phyloP scores from a whole-genome alignment of 2,797 vertebrate genomes.

The Antennarius maculatus region DNA sequence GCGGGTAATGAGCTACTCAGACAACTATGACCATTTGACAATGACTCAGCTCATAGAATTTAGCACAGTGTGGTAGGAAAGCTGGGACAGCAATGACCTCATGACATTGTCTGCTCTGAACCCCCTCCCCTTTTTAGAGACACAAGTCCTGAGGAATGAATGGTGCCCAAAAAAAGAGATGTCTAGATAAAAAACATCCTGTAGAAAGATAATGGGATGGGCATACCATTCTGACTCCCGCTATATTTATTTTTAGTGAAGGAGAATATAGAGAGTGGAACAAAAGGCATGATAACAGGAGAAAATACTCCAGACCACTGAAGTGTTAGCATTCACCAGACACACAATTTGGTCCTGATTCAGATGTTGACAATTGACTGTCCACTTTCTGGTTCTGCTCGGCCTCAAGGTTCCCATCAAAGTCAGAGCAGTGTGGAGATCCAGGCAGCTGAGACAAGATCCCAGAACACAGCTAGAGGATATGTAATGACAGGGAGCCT shows the following conservation, averaged over 20 bases:
- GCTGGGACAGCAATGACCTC: conserved; percentile 63
- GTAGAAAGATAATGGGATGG: conserved; percentile 30
- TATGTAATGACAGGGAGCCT: conserved; percentile 44
- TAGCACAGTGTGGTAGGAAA: conserved; percentile 55
- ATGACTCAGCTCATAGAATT: conserved; percentile 70
- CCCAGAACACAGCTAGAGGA: conserved; percentile 15
- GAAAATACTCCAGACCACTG: too few species aligned
- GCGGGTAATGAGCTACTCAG: conserved; percentile 14
- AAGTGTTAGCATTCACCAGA: neutral
- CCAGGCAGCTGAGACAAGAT: conserved; percentile 17
- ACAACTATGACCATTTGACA: conserved; percentile 40
- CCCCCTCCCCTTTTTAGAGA: conserved; percentile 20
- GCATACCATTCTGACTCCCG: conserved; percentile 8
- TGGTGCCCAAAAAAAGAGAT: conserved; percentile 44
- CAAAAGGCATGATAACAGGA: neutral
- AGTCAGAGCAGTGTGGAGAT: conserved; percentile 18
- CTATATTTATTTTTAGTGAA: conserved; percentile 12
- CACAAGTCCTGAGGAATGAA: conserved; percentile 51
- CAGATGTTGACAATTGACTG: neutral
- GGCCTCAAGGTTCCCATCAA: neutral
- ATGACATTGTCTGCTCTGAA: conserved; percentile 47
- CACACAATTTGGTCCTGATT: neutral
- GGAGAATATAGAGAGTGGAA: conserved; percentile 11
- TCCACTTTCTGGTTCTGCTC: neutral
- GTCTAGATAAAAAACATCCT: conserved; percentile 38